Evolutionary conservation across 2,113 vertebrate species (phyloP).

Genomic region (Solenodon paradoxus): DNA sequence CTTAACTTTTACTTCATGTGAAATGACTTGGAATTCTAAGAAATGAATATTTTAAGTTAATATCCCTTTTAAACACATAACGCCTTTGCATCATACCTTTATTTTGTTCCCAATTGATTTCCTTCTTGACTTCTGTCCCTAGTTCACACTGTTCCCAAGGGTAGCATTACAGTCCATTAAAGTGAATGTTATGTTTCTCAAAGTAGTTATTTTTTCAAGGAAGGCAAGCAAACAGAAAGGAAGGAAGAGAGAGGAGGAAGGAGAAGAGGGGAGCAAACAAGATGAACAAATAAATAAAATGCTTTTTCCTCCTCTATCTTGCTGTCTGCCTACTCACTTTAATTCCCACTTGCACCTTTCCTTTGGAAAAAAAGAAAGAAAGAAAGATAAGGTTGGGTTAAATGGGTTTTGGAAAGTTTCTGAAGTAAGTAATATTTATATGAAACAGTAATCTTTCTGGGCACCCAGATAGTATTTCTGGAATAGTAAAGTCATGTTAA

Average conservation of each 20-base stretch:
- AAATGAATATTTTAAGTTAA: background rate
- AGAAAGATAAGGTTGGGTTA: background rate
- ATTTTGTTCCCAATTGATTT: background rate
- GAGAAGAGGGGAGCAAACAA: no score
- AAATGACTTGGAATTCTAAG: background rate
- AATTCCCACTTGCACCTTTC: no score
- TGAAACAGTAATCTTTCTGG: background rate
- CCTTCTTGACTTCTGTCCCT: background rate
- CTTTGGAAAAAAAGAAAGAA: no score
- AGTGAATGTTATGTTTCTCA: background rate
- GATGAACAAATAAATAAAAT: no score
- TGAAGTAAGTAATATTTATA: background rate
- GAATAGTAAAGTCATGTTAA: background rate
- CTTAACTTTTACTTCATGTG: background rate
- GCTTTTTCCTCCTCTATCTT: no score
- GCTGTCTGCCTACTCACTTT: no score
- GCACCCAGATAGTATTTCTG: background rate
- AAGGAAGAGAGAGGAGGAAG: no score
- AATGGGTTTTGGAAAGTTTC: background rate
- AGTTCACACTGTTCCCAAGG: background rate
- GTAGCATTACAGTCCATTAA: background rate
- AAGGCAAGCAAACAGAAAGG: no score
- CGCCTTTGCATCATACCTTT: background rate
- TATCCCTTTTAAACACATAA: background rate
- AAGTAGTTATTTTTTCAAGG: no score